Base-by-base conservation (phyloP, 1,140 invertebrate species). In the Macrobrachium rosenbergii region DNA sequence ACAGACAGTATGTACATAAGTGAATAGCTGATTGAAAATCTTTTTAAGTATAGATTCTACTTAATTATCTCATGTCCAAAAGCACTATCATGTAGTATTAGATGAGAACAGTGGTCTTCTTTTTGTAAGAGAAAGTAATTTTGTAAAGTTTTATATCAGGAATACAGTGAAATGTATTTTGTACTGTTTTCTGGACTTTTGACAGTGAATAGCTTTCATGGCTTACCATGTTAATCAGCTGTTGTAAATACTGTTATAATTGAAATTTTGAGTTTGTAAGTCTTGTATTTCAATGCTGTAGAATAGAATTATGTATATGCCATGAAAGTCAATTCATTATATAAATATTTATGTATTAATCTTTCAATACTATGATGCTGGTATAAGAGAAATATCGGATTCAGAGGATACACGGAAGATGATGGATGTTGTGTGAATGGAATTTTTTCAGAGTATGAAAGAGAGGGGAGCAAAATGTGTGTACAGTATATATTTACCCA, bases 111-210 rank as follows among this genome's bases (percentile, higher is more conserved):
- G 58, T 73, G 72, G 81, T 78, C 75, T 83, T 83, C 86, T 80
- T 88, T 88, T 82, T 82, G 86, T 88, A 83, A 88, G 75, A 79
- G 73, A 82, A 87, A 88, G 73, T 82, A 77, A 88, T 88, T 88
- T 88, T 88, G 86, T 88, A 88, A 88, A 88, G 86, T 88, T 88
- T 88, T 88, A 88, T 88, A 88, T 88, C 80, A 88, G 86, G 80
- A 88, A 88, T 88, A 81, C 81, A 83, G 60, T 82, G 81, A 88
- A 88, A 67, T 82, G 86, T 88, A 88, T 88, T 88, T 88, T 88
- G 82, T 88, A 88, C 86, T 88, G 81, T 88, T 88, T 87, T 88
- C 81, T 88, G 86, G 76, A 83, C 23, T 64, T 52, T 43, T 62
- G 37, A 88, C 63, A 83, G 62, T 83, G 80, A 87, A 88, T 78